Evolutionary conservation across 2,888 invertebrate genomes (phyloP).

Genomic region (Hypolimnas misippus): DNA sequence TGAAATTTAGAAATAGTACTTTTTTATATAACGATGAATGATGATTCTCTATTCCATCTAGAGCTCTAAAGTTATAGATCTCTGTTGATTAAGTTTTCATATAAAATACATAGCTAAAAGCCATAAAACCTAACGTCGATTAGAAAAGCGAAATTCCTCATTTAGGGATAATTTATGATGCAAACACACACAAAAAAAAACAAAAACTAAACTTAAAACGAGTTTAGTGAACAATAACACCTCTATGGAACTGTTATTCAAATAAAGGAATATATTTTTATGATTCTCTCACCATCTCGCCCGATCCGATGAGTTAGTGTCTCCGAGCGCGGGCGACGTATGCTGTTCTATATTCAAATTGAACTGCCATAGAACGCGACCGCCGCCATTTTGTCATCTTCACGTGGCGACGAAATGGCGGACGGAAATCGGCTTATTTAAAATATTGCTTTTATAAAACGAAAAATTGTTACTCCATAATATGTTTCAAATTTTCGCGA

Average conservation of each 20-base stretch:
- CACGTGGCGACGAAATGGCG: slow-evolving; percentile 68
- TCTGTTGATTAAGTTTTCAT: too few species aligned
- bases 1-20: too few species aligned
- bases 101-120: too few species aligned
- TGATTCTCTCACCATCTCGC: slow-evolving; percentile 77
- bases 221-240: slow-evolving; percentile 15
- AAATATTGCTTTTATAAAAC: slow-evolving; percentile 12
- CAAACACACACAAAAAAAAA: too few species aligned
- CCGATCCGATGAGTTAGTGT: slow-evolving; percentile 82
- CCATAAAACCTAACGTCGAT: too few species aligned
- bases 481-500: too few species aligned
- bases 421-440: slow-evolving; percentile 55
- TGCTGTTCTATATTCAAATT: slow-evolving; percentile 83
- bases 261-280: slow-evolving; percentile 79
- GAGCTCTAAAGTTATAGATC: too few species aligned
- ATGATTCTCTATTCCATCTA: too few species aligned
- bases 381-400: slow-evolving; percentile 79
- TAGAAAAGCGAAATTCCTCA: too few species aligned
- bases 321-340: slow-evolving; percentile 78
- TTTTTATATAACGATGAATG: too few species aligned
- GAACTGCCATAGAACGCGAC: slow-evolving; percentile 67
- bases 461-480: neutral
- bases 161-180: too few species aligned
- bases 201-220: too few species aligned
- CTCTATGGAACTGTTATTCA: slow-evolving; percentile 54